Conservation (phyloP, 2,888 invertebrate genomes). For the Ectemnius lituratus region DNA sequence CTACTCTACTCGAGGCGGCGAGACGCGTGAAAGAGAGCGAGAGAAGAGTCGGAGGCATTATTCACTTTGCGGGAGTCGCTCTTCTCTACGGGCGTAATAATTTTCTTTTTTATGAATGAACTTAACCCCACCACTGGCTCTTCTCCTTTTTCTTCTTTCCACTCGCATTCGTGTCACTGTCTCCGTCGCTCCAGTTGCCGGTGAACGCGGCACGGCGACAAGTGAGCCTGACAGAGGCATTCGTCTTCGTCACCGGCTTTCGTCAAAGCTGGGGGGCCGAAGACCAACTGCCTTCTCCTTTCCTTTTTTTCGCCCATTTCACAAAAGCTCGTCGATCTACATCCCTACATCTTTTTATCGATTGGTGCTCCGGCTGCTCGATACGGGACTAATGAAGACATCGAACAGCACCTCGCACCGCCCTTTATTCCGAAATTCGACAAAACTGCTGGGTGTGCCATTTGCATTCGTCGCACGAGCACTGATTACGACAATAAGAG, state of each 20-base stretch:
- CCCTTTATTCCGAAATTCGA: neutral
- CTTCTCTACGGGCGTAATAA: constrained; percentile 58
- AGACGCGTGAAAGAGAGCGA: constrained; percentile 10
- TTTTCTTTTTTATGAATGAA: constrained; percentile 66
- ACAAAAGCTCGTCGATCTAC: neutral
- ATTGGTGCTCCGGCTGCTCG: neutral
- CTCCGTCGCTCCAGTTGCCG: constrained; percentile 18
- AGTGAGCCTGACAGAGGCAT: constrained; percentile 39
- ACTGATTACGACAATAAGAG: constrained; percentile 31
- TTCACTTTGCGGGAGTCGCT: constrained; percentile 64
- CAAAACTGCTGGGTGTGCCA: neutral
- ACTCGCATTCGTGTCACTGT: constrained; percentile 11
- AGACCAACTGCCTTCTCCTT: constrained; percentile 5
- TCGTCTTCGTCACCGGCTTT: constrained; percentile 55
- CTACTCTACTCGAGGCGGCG: constrained; percentile 14
- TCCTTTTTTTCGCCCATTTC: neutral
- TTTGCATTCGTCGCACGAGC: constrained; percentile 26
- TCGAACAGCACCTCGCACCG: neutral
- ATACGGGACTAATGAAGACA: neutral
- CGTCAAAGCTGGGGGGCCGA: constrained; percentile 41
- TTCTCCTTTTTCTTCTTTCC: constrained; percentile 18
- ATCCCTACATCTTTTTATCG: neutral
- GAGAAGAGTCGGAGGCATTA: constrained; percentile 50
- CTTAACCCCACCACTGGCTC: constrained; percentile 35
- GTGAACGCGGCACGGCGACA: constrained; percentile 11